These are phyloP conservation scores for Rotaria macrura DNA, from an alignment of 2,888 invertebrate species.

Conservation along the genomic window DNA sequence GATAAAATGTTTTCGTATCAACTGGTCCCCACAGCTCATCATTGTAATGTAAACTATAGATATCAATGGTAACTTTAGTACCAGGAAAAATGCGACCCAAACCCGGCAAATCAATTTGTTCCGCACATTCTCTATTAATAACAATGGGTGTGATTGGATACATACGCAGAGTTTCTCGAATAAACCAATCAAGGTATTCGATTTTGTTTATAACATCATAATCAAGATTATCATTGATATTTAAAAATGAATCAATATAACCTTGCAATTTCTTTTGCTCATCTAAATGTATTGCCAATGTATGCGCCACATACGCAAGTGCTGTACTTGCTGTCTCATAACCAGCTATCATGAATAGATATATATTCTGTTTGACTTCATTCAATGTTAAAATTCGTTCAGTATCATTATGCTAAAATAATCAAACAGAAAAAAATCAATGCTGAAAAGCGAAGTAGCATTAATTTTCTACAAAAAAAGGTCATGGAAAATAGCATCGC, in stretches of 20 bases:
- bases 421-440: neutral
- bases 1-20: slow-evolving; percentile 33
- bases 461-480: no score
- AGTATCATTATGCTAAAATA: neutral
- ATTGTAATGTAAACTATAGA: slow-evolving; percentile 34
- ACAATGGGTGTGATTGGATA: slow-evolving; percentile 47
- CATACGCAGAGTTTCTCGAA: slow-evolving; percentile 49
- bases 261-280: slow-evolving; percentile 23
- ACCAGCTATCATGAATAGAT: slow-evolving; percentile 24
- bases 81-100: slow-evolving; percentile 26
- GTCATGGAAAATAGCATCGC: no score
- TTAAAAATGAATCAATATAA: slow-evolving; percentile 10
- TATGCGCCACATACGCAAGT: slow-evolving; percentile 6
- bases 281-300: slow-evolving; percentile 23
- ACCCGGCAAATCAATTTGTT: slow-evolving; percentile 30
- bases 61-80: slow-evolving; percentile 33
- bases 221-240: slow-evolving; percentile 35
- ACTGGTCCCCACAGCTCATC: slow-evolving; percentile 33
- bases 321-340: slow-evolving; percentile 30
- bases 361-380: slow-evolving; percentile 23
- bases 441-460: no score
- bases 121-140: slow-evolving; percentile 33
- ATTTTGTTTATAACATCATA: slow-evolving; percentile 45
- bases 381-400: neutral
- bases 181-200: slow-evolving; percentile 50